phyloP scores from a whole-genome alignment of 2,888 invertebrate genomes.

The Hypomecis punctinalis region DNA sequence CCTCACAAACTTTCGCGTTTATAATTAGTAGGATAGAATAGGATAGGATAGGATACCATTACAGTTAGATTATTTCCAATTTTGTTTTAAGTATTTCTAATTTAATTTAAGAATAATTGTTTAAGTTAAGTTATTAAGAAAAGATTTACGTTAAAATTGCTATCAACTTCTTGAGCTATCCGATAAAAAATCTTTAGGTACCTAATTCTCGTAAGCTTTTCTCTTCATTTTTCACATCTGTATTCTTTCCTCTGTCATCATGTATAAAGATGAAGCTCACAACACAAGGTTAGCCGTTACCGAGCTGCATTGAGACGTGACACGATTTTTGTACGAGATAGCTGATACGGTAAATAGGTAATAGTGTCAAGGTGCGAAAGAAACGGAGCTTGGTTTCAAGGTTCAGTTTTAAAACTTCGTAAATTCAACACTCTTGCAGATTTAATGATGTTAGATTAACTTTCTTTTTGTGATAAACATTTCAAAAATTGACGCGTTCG shows the following conservation, averaged over 20 bases:
- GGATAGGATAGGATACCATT: no score
- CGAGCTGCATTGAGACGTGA: conserved; percentile 9
- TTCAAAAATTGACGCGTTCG: no score
- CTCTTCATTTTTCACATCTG: background rate
- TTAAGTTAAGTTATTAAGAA: no score
- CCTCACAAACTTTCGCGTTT: no score
- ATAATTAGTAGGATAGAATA: no score
- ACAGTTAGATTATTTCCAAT: no score
- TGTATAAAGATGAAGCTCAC: conserved; percentile 7
- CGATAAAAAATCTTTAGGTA: no score
- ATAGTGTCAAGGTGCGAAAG: conserved; percentile 23
- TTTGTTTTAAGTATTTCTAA: no score
- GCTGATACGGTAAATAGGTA: background rate
- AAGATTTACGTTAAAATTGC: no score
- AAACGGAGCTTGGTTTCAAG: conserved; percentile 14
- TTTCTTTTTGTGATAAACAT: no score
- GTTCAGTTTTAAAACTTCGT: background rate
- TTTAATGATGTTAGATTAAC: background rate
- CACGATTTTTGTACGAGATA: conserved; percentile 1
- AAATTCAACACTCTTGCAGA: background rate
- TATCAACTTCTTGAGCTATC: no score
- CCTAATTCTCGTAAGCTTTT: background rate
- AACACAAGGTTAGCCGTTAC: conserved; percentile 5
- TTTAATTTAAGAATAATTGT: no score
- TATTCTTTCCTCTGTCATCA: background rate